phyloP scores from a whole-genome alignment of 2,113 vertebrate genomes.

The Rousettus leschenaultii region DNA sequence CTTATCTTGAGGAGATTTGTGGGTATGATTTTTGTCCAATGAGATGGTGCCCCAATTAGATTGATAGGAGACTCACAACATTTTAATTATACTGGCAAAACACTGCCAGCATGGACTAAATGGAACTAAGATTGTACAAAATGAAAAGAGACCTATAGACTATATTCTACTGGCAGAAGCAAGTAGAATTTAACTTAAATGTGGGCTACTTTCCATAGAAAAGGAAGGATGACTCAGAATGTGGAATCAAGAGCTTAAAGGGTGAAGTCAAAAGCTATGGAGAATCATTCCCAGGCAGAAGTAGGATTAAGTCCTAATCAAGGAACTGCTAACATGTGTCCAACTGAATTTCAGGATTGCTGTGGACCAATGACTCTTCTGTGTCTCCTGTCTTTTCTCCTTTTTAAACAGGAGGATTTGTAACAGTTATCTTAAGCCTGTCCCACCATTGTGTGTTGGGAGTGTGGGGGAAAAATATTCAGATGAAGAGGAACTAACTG shows the following conservation, averaged over 20 bases:
- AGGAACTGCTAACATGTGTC: neutral
- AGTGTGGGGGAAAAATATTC: neutral
- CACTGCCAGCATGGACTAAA: neutral
- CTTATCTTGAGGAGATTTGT: neutral
- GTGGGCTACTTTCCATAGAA: neutral
- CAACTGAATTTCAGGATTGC: neutral
- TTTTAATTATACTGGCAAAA: neutral
- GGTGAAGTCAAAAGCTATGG: neutral
- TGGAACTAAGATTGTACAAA: neutral
- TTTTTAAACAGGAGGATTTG: neutral
- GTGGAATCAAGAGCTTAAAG: neutral
- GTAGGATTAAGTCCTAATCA: neutral
- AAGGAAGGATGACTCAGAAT: constrained; percentile 4
- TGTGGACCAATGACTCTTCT: neutral
- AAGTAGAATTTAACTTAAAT: neutral
- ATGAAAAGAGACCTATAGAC: neutral
- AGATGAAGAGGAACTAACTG: neutral
- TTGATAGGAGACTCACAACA: neutral
- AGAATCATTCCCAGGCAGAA: neutral
- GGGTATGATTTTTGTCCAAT: neutral
- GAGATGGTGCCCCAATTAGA: neutral
- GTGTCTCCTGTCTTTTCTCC: neutral
- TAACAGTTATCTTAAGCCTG: neutral
- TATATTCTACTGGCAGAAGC: neutral
- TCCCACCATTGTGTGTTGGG: neutral